Evolutionary conservation across 2,113 vertebrate species (phyloP).

Genomic region (Thryonomys swinderianus): DNA sequence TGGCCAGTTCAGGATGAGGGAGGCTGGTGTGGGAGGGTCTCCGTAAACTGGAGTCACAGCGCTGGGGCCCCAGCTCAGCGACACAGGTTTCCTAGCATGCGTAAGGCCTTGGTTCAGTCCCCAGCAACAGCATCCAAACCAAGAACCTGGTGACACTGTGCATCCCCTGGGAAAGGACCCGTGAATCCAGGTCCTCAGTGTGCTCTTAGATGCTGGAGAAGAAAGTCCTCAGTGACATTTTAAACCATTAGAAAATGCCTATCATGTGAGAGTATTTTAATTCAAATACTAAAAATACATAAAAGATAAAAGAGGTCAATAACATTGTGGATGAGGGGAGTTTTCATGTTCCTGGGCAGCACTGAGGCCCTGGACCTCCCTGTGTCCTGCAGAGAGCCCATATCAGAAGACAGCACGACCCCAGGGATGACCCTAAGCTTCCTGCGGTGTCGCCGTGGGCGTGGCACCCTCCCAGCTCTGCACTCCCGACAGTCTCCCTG

Average conservation of each 20-base stretch:
- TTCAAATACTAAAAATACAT: background rate
- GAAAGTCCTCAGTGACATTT: background rate
- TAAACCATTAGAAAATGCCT: background rate
- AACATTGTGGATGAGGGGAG: background rate
- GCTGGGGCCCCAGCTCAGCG: background rate
- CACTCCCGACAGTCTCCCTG: fast-evolving
- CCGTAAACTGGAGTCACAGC: background rate
- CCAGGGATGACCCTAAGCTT: too few relatives aligned
- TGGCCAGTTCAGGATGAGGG: background rate
- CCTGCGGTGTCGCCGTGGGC: fast-evolving
- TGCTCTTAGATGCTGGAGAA: background rate
- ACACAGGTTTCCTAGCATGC: background rate
- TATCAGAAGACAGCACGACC: background rate
- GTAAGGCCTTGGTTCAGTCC: background rate
- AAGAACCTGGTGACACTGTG: background rate
- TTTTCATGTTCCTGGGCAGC: background rate
- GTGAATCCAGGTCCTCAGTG: background rate
- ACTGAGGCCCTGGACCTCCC: too few relatives aligned
- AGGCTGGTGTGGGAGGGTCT: too few relatives aligned
- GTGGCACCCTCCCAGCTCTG: background rate
- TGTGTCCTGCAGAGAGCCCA: background rate
- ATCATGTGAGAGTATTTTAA: background rate
- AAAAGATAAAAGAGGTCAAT: background rate
- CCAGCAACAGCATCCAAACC: background rate
- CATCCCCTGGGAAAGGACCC: background rate